Evolutionary conservation across 1,140 invertebrate species (phyloP).

Genomic region (Heliothis subflexa): DNA sequence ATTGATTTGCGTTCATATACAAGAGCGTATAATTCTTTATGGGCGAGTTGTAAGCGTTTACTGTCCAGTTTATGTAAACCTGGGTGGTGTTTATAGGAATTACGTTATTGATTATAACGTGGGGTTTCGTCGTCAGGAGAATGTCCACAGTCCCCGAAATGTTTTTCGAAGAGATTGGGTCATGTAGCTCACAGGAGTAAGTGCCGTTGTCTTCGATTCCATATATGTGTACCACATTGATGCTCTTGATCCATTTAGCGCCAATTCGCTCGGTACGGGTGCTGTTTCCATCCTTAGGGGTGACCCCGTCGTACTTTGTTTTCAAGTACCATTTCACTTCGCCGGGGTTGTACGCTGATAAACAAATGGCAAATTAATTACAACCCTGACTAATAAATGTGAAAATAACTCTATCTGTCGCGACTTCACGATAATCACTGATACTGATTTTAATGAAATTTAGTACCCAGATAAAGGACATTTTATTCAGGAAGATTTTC

Average conservation of each 20-base stretch:
- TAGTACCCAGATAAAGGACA: too few relatives aligned
- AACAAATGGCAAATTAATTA: background rate
- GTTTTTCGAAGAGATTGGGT: constrained; percentile 60
- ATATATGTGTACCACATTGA: constrained; percentile 60
- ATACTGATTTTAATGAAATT: too few relatives aligned
- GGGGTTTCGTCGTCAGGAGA: constrained; percentile 90
- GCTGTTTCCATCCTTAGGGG: constrained; percentile 49
- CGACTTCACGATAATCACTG: too few relatives aligned
- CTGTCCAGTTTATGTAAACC: constrained; percentile 94
- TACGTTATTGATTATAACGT: constrained; percentile 90
- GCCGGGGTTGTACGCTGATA: constrained; percentile 70
- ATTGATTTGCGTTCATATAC: constrained; percentile 75
- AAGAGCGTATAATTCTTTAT: constrained; percentile 89
- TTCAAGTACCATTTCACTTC: constrained; percentile 73
- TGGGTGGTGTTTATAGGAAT: constrained; percentile 91
- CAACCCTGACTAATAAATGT: too few relatives aligned
- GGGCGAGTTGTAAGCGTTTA: constrained; percentile 91
- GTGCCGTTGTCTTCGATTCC: constrained; percentile 72
- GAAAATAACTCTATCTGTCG: too few relatives aligned
- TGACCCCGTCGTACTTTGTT: constrained; percentile 54
- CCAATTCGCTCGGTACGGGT: constrained; percentile 50
- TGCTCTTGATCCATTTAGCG: constrained; percentile 65
- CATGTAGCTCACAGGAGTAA: constrained; percentile 70
- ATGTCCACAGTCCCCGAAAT: constrained; percentile 81
- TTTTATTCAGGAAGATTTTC: too few relatives aligned